A percentile compares a stretch with the other conserved stretches of the same genome.
These are phyloP conservation scores for Torymus aiolomorphi DNA, from an alignment of 2,888 invertebrate species.

Conservation along the genomic window DNA sequence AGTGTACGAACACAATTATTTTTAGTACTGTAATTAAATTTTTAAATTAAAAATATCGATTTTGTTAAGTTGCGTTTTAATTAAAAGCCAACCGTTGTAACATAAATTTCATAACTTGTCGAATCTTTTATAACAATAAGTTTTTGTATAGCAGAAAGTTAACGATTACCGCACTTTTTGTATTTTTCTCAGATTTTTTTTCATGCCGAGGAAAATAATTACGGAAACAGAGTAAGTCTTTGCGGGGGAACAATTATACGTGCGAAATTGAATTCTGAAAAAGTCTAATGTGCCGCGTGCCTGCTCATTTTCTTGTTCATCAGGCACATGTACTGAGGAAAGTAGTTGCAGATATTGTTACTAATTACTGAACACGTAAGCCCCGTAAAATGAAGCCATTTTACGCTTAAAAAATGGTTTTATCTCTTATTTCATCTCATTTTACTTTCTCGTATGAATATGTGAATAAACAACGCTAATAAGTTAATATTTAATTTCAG, in stretches of 20 bases:
- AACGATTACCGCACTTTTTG: conserved; percentile 29
- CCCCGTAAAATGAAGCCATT: conserved; percentile 63
- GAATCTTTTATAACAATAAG: conserved; percentile 12
- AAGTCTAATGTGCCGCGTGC: conserved; percentile 60
- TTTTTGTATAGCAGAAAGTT: conserved; percentile 14
- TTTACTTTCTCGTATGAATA: conserved; percentile 25
- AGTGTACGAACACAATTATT: neutral
- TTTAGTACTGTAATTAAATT: conserved; percentile 20
- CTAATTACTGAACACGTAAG: conserved; percentile 68
- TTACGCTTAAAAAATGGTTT: conserved; percentile 61
- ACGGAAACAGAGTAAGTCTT: conserved; percentile 54
- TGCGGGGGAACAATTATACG: conserved; percentile 63
- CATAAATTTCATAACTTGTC: conserved; percentile 13
- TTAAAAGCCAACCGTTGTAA: conserved; percentile 33
- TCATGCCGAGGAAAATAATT: conserved; percentile 51
- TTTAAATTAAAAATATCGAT: conserved; percentile 26
- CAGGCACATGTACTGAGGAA: conserved; percentile 60
- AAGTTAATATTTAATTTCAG: no score
- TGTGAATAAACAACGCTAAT: no score
- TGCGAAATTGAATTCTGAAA: conserved; percentile 64
- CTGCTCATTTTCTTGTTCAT: conserved; percentile 70
- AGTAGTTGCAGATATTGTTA: conserved; percentile 68
- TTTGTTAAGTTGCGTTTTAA: conserved; percentile 24
- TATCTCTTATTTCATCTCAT: conserved; percentile 48
- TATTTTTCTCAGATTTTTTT: conserved; percentile 9